phyloP scores from a whole-genome alignment of 2,888 invertebrate genomes.

The Brenthis ino region DNA sequence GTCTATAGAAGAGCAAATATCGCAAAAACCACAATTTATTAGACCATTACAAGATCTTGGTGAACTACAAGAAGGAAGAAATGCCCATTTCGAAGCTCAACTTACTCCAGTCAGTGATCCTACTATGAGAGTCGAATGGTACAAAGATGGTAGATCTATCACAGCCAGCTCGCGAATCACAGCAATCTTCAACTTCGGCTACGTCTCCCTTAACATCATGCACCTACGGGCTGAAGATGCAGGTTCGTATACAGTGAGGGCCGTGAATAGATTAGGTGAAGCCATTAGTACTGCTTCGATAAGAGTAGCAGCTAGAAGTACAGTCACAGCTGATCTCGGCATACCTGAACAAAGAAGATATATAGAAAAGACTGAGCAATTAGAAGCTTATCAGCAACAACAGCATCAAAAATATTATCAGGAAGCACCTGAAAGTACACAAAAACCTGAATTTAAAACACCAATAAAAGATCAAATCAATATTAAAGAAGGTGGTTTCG shows the following conservation, averaged over 20 bases:
- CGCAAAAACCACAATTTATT: constrained; percentile 93
- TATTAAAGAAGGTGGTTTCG: constrained; percentile 95
- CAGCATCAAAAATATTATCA: constrained; percentile 90
- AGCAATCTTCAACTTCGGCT: constrained; percentile 99
- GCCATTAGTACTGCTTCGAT: constrained; percentile 92
- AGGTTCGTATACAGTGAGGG: constrained; percentile 95
- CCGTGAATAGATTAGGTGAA: constrained; percentile 95
- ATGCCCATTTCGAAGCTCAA: constrained; percentile 96
- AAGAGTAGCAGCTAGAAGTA: constrained; percentile 89
- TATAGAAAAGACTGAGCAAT: constrained; percentile 94
- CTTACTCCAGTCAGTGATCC: constrained; percentile 95
- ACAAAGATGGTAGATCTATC: constrained; percentile 96
- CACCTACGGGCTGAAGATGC: constrained; percentile 99
- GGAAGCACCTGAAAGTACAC: constrained; percentile 90
- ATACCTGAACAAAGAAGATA: constrained; percentile 95
- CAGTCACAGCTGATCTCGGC: constrained; percentile 93
- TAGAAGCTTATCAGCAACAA: constrained; percentile 93
- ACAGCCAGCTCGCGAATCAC: constrained; percentile 98
- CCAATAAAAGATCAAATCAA: constrained; percentile 93
- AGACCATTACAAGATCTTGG: constrained; percentile 93
- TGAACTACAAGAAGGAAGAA: constrained; percentile 93
- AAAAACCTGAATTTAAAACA: constrained; percentile 93
- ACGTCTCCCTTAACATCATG: constrained; percentile 98
- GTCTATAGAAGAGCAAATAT: constrained; percentile 90
- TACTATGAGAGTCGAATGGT: constrained; percentile 97